A percentile compares a stretch with the other conserved stretches of the same genome.
Evolutionary conservation across 2,888 invertebrate genomes (phyloP).

Genomic region (Gastrophysa polygoni): DNA sequence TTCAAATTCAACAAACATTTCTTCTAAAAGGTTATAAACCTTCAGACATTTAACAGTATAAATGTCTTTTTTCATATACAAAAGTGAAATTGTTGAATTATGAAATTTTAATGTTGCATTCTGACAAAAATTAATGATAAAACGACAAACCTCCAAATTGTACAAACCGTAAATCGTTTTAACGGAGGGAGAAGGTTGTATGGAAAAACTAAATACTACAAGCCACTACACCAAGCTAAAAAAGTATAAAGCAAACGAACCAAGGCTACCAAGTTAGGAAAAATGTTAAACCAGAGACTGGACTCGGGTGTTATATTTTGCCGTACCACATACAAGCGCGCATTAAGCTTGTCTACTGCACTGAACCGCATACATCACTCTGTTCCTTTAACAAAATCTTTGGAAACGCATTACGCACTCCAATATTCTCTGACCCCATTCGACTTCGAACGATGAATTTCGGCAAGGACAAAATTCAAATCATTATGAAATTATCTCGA

Average conservation of each 20-base stretch:
- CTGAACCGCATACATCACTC: conserved; percentile 33
- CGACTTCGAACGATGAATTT: background rate
- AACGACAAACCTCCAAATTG: conserved; percentile 12
- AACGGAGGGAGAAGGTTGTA: conserved; percentile 46
- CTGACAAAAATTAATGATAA: background rate
- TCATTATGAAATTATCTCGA: background rate
- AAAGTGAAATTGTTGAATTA: no score
- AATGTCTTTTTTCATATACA: background rate
- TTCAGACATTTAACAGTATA: conserved; percentile 10
- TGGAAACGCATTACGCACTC: conserved; percentile 3
- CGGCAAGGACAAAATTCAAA: background rate
- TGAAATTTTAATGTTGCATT: background rate
- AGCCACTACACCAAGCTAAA: conserved; percentile 40
- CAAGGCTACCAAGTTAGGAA: conserved; percentile 50
- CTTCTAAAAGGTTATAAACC: no score
- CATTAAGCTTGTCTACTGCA: conserved; percentile 39
- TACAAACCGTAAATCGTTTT: conserved; percentile 20
- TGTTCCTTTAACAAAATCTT: conserved; percentile 2
- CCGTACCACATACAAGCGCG: conserved; percentile 52
- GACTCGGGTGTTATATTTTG: conserved; percentile 56
- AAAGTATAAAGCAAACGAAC: conserved; percentile 44
- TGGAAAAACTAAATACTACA: conserved; percentile 35
- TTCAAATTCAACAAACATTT: background rate
- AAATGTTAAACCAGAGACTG: conserved; percentile 55
- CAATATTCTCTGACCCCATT: background rate